Percentiles rank a stretch among this genome's conserved stretches.
These are phyloP conservation scores for Helicolenus hilgendorfi DNA, from an alignment of 2,797 vertebrate genomes.

Conservation along the genomic window DNA sequence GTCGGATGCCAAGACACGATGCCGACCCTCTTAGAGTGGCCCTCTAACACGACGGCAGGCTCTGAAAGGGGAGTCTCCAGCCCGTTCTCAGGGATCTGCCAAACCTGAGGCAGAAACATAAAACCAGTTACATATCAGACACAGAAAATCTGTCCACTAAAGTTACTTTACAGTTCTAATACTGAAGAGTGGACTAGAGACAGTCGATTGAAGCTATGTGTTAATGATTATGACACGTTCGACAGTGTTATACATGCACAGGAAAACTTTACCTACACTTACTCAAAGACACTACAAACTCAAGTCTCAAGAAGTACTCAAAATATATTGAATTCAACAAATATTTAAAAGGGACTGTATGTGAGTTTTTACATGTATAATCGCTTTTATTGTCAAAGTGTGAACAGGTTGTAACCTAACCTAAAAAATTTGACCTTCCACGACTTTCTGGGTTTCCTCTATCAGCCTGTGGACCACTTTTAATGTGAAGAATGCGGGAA, in stretches of 20 bases:
- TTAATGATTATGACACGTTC: neutral
- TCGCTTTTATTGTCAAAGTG: too few species aligned
- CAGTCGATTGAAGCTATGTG: neutral
- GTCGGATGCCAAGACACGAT: slow-evolving; percentile 99
- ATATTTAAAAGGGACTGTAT: too few species aligned
- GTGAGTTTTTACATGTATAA: too few species aligned
- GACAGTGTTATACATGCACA: neutral
- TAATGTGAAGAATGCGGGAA: too few species aligned
- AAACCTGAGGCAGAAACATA: slow-evolving; percentile 89
- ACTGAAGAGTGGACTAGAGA: neutral
- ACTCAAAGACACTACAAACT: neutral
- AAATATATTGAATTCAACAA: neutral
- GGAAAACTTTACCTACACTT: neutral
- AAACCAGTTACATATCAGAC: neutral
- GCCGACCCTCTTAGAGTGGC: slow-evolving; percentile 98
- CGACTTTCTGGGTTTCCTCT: too few species aligned
- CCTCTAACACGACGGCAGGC: slow-evolving; percentile 96
- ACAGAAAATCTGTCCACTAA: neutral
- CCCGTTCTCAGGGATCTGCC: slow-evolving; percentile 98
- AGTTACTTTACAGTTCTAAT: neutral
- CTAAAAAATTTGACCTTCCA: too few species aligned
- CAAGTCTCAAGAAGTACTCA: neutral
- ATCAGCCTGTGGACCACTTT: too few species aligned
- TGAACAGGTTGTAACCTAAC: too few species aligned
- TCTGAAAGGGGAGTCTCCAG: slow-evolving; percentile 94